These are phyloP conservation scores for Guaruba guarouba DNA, from an alignment of 2,113 vertebrate genomes.

Conservation along the genomic window DNA sequence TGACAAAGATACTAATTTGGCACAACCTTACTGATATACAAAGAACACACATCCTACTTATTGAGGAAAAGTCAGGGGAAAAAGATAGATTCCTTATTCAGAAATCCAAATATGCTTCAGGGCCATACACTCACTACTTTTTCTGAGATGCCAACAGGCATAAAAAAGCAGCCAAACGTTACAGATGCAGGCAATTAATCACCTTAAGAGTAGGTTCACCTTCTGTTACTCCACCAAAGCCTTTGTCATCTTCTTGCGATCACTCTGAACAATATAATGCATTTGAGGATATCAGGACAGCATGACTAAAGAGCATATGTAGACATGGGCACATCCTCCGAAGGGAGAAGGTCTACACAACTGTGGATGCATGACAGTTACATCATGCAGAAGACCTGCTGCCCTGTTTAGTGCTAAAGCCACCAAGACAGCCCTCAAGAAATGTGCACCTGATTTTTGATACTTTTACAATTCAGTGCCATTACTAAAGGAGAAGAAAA, in stretches of 20 bases:
- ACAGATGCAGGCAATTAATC: neutral
- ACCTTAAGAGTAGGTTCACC: neutral
- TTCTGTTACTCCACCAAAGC: neutral
- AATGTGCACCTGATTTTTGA: neutral
- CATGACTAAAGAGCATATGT: neutral
- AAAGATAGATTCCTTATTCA: neutral
- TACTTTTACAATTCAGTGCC: neutral
- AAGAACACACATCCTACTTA: neutral
- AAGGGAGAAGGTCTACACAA: neutral
- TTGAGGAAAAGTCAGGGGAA: neutral
- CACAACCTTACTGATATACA: neutral
- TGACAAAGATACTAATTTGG: neutral
- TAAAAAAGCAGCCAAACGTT: neutral
- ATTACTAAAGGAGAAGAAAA: neutral
- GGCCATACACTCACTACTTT: neutral
- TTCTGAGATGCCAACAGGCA: neutral
- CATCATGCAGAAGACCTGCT: neutral
- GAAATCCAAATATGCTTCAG: neutral
- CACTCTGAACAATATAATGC: neutral
- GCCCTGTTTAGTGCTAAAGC: neutral
- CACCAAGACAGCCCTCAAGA: neutral
- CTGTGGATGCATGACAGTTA: neutral
- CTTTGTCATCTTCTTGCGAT: neutral
- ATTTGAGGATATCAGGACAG: neutral
- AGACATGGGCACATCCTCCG: neutral